A percentile compares a stretch with the other conserved stretches of the same genome.
Evolutionary conservation across 2,797 vertebrate species (phyloP).

Genomic region (Poliocrania exsul): DNA sequence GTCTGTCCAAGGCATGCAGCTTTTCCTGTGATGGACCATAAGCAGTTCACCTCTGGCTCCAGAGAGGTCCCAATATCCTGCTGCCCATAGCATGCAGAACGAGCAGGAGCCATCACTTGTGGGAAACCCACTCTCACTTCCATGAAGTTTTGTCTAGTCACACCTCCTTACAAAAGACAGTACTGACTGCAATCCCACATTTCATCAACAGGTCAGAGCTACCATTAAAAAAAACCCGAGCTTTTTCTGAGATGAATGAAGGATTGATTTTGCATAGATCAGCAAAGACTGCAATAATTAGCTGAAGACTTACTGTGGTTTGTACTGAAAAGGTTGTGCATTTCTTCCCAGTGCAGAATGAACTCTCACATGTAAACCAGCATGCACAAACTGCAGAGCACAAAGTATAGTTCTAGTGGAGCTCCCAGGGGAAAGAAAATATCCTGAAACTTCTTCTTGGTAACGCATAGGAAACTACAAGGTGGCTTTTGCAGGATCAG

Average conservation of each 20-base stretch:
- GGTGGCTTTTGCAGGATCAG: not conserved
- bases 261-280: not conserved
- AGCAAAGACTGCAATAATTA: not conserved
- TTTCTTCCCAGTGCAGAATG: not conserved
- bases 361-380: not conserved
- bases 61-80: accelerated
- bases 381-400: not conserved
- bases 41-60: not conserved
- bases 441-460: not conserved
- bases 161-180: not conserved
- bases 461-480: not conserved
- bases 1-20: not conserved
- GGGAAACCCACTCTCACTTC: not conserved
- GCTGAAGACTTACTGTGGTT: not conserved
- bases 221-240: not conserved
- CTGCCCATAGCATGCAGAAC: accelerated
- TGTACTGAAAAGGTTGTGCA: not conserved
- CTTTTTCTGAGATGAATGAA: not conserved
- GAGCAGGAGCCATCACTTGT: not conserved
- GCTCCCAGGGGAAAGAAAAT: not conserved
- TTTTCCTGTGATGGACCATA: accelerated
- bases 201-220: not conserved
- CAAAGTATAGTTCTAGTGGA: not conserved
- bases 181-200: accelerated
- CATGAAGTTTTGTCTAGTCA: not conserved